Evolutionary conservation across 2,113 vertebrate species (phyloP).

Genomic region (Passer domesticus): DNA sequence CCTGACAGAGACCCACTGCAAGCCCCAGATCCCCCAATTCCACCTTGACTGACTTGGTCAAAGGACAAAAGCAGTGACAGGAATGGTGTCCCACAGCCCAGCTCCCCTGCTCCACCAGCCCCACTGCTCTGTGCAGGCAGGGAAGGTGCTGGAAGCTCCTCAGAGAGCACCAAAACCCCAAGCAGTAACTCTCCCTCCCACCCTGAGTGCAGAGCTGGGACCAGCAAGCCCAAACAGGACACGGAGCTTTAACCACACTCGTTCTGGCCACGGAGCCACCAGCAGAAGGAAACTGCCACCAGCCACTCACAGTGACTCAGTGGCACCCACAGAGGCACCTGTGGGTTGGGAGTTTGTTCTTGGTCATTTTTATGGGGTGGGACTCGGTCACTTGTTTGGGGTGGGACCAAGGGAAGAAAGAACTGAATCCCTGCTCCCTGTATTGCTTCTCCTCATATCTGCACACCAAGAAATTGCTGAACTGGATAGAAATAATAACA

Average conservation of each 20-base stretch:
- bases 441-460: accelerated
- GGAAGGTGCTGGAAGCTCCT: not conserved
- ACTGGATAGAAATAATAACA: not conserved
- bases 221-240: not conserved
- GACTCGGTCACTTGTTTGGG: not conserved
- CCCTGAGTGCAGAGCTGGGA: not conserved
- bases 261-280: not conserved
- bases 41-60: accelerated
- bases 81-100: not conserved
- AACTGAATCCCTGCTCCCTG: accelerated
- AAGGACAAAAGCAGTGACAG: not conserved
- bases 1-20: accelerated
- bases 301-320: not conserved
- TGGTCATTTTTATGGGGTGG: not conserved
- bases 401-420: not conserved
- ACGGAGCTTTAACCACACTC: not conserved
- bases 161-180: not conserved
- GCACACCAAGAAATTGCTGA: not conserved
- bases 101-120: not conserved
- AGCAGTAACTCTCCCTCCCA: not conserved
- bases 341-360: not conserved
- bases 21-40: not conserved
- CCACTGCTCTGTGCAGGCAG: not conserved
- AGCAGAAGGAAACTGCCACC: not conserved
- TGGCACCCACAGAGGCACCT: not conserved